Percentiles rank a stretch among this genome's conserved stretches.
Conservation (phyloP, 2,113 vertebrate species). For the Sclerurus mexicanus region DNA sequence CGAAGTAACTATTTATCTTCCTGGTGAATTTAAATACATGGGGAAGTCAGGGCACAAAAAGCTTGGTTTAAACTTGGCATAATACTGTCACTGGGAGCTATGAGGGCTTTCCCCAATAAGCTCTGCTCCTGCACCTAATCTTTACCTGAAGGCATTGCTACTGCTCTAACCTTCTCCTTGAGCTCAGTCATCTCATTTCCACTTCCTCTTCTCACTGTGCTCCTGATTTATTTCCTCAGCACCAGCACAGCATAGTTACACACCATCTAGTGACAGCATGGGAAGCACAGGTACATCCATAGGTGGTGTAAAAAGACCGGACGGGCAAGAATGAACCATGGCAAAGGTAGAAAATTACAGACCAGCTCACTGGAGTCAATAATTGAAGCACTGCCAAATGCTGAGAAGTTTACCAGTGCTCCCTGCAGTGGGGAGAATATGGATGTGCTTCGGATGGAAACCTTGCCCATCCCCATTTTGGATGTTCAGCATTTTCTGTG, state of each 20-base stretch:
- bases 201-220: background rate
- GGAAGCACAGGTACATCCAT: background rate
- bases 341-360: background rate
- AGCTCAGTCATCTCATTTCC: background rate
- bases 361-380: background rate
- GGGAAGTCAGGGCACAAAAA: background rate
- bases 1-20: slow-evolving; percentile 34
- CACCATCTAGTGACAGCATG: background rate
- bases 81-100: background rate
- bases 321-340: rapidly evolving
- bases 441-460: background rate
- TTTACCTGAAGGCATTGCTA: slow-evolving; percentile 10
- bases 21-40: background rate
- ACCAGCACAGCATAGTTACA: background rate
- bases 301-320: rapidly evolving
- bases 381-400: background rate
- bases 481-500: background rate
- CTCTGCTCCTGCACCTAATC: background rate
- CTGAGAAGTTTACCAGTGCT: background rate
- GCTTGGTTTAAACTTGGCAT: background rate
- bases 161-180: background rate
- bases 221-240: background rate
- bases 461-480: background rate
- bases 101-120: background rate
- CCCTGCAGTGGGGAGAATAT: background rate